A percentile compares a stretch with the other conserved stretches of the same genome.
These are phyloP conservation scores for Drosophila sucinea DNA, from an alignment of 1,140 invertebrate genomes.

Conservation along the genomic window DNA sequence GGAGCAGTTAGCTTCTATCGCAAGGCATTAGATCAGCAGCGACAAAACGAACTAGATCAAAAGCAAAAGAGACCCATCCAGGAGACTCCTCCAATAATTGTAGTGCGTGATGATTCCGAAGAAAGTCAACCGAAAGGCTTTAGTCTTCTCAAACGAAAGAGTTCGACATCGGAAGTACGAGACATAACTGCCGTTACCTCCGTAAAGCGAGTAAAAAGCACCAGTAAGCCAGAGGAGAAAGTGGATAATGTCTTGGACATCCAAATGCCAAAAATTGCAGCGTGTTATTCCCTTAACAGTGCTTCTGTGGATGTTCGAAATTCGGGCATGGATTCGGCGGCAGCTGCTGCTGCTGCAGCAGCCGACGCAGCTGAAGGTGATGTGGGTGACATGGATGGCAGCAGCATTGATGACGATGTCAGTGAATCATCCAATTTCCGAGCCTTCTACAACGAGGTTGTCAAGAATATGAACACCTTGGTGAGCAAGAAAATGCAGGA, in stretches of 20 bases:
- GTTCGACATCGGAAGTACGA: background rate
- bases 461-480: constrained; percentile 73
- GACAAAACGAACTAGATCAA: constrained; percentile 31
- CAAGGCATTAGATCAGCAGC: constrained; percentile 53
- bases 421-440: constrained; percentile 38
- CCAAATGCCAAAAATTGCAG: constrained; percentile 62
- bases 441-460: constrained; percentile 65
- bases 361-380: background rate
- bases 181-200: background rate
- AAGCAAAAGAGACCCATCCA: background rate
- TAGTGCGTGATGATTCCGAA: constrained; percentile 61
- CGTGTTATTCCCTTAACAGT: constrained; percentile 61
- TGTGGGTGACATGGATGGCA: constrained; percentile 10
- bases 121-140: constrained; percentile 14
- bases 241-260: constrained; percentile 28
- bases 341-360: constrained; percentile 11
- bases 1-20: constrained; percentile 53
- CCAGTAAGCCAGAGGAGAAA: background rate
- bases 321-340: constrained; percentile 21
- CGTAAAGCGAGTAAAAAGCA: constrained; percentile 32
- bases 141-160: constrained; percentile 6
- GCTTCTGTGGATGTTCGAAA: constrained; percentile 28
- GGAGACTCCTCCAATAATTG: constrained; percentile 27
- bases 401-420: background rate
- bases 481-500: constrained; percentile 82